Evolutionary conservation across 2,888 invertebrate species (phyloP).

Genomic region (Hipparchia sbordonii): DNA sequence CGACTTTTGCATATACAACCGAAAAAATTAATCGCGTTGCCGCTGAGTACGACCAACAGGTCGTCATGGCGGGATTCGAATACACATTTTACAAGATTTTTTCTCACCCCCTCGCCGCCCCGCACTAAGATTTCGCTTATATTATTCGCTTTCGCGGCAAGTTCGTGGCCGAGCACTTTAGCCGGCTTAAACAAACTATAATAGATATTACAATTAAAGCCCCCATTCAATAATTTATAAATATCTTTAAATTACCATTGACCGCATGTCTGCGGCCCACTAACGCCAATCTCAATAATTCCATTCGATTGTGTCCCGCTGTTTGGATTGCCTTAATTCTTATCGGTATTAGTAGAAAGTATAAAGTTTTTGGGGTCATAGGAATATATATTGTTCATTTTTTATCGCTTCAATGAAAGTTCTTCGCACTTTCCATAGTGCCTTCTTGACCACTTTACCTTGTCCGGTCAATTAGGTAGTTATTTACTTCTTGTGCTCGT

Average conservation of each 20-base stretch:
- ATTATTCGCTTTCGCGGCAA: too few species aligned
- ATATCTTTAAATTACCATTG: conserved; percentile 48
- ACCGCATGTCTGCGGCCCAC: conserved; percentile 49
- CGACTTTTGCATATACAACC: too few species aligned
- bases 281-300: conserved; percentile 67
- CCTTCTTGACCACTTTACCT: conserved; percentile 15
- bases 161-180: background rate
- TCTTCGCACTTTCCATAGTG: conserved; percentile 25
- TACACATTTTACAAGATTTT: too few species aligned
- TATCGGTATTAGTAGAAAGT: conserved; percentile 59
- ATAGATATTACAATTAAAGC: conserved; percentile 23
- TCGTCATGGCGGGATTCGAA: too few species aligned
- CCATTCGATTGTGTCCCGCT: conserved; percentile 52
- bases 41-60: too few species aligned
- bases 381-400: conserved; percentile 38
- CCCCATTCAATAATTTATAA: conserved; percentile 33
- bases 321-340: conserved; percentile 64
- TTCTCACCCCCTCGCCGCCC: too few species aligned
- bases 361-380: conserved; percentile 41
- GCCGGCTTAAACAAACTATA: background rate
- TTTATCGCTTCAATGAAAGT: conserved; percentile 30
- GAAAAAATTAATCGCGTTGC: too few species aligned
- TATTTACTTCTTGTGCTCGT: background rate
- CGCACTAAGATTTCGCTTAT: too few species aligned
- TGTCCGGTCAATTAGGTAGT: background rate